A percentile compares a stretch with the other conserved stretches of the same genome.
phyloP scores from a whole-genome alignment of 23 tunicate species.

The Styela plicata region DNA sequence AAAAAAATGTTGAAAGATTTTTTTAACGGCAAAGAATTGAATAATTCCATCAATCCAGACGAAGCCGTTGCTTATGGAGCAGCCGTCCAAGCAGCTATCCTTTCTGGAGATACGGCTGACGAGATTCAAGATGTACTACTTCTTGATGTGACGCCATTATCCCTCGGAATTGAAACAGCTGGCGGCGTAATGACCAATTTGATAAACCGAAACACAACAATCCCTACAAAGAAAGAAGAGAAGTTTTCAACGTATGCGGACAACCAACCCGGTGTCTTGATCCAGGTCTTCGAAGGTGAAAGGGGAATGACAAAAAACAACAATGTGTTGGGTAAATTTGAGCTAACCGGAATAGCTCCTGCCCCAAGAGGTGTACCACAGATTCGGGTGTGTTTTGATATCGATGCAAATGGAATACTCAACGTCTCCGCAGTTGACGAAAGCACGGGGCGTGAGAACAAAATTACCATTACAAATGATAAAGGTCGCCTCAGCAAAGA shows the following conservation, averaged over 20 bases:
- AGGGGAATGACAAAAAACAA: slow-evolving; percentile 40
- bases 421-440: slow-evolving; percentile 43
- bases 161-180: slow-evolving; percentile 29
- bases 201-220: slow-evolving; percentile 17
- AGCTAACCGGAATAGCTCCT: slow-evolving; percentile 87
- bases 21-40: slow-evolving; percentile 37
- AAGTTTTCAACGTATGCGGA: slow-evolving; percentile 24
- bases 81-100: slow-evolving; percentile 81
- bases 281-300: slow-evolving; percentile 41
- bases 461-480: slow-evolving; percentile 54
- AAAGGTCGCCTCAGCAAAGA: slow-evolving; percentile 75
- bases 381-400: slow-evolving; percentile 86
- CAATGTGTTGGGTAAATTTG: slow-evolving; percentile 26
- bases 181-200: slow-evolving; percentile 29
- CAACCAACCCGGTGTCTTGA: slow-evolving; percentile 92
- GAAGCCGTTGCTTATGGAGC: slow-evolving; percentile 80
- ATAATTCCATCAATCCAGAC: slow-evolving; percentile 97
- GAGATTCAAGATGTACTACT: slow-evolving; percentile 20
- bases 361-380: slow-evolving; percentile 99
- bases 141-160: slow-evolving; percentile 22
- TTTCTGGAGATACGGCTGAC: slow-evolving; percentile 33
- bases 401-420: slow-evolving; percentile 70
- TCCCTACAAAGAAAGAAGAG: slow-evolving; percentile 14
- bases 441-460: slow-evolving; percentile 40
- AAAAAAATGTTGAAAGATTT: slow-evolving; percentile 13